Evolutionary conservation across 2,888 invertebrate genomes (phyloP), one percentile per base, ranked within the genome.

Genomic region (Sussaba pulchella): DNA sequence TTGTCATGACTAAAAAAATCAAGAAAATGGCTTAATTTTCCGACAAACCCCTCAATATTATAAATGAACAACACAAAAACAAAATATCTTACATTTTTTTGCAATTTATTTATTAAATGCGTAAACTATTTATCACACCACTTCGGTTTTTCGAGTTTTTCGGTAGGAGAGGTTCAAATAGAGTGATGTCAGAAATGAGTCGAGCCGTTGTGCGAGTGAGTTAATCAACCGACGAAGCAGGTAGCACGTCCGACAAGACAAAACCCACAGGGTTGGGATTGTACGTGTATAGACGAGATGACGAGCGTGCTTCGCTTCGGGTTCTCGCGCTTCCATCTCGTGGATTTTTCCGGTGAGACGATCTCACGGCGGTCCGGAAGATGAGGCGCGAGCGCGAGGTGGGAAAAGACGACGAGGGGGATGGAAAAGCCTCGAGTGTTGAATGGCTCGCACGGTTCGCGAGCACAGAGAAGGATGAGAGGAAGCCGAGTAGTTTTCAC

Each of bases 161-260:
- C 26, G n/a, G 61, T 54, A 26, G 8, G 52, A 24, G 21, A 31
- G 66, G 39, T 36, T 19, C n/a, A 10, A 52, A 9, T 39, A 24
- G 26, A 45, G 19, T 41, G 36, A 26, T 5, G 39, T n/a, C 19
- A 59, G 9, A 21, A 57, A 14, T 43, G 24, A 1, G 52, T 61
- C 26, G 66, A 76, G 9, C 70, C 36, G 52, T 12, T 26, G 79
- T 61, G 75, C 71, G 61, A 67, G 61, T 66, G 70, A 79, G 79
- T 80, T 80, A 80, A 80, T 80, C 79, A 80, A 80, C 66, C 76
- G 71, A 71, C 45, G 52, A 39, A 52, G 71, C 74, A 64, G 52
- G 76, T 36, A 31, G 66, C 71, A 80, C 75, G 79, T 76, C 70
- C 66, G 71, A 36, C 75, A 54, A 76, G 71, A 80, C 79, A 80